Evolutionary conservation across 2,888 invertebrate species (phyloP).

Genomic region (Cheilosia pagana): DNA sequence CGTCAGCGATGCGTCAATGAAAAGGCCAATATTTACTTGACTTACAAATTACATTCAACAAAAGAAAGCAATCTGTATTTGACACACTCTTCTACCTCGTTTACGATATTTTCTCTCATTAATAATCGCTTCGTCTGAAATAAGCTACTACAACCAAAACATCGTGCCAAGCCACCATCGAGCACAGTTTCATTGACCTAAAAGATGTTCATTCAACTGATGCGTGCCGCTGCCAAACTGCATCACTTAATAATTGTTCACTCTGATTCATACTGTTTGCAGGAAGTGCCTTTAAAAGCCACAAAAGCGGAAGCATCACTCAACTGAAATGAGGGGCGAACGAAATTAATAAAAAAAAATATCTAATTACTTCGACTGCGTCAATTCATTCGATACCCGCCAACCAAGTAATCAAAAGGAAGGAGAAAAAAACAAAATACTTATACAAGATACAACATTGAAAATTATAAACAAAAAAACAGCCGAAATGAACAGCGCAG

Average conservation of each 20-base stretch:
- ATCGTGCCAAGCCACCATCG: not conserved
- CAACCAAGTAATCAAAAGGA: not conserved
- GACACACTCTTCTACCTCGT: no score
- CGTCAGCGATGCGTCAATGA: no score
- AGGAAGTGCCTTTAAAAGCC: conserved; percentile 27
- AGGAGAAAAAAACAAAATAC: no score
- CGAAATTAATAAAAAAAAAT: conserved; percentile 21
- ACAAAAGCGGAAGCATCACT: conserved; percentile 48
- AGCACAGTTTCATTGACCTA: conserved; percentile 30
- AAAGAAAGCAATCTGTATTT: no score
- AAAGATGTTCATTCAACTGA: conserved; percentile 41
- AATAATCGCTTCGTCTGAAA: no score
- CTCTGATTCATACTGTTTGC: conserved; percentile 17
- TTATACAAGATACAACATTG: conserved; percentile 26
- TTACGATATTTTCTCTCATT: no score
- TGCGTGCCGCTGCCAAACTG: conserved; percentile 33
- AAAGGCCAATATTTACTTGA: no score
- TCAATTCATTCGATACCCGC: conserved; percentile 19
- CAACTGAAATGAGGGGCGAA: conserved; percentile 18
- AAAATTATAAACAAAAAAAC: conserved; percentile 36
- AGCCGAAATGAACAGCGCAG: conserved; percentile 10
- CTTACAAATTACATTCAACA: no score
- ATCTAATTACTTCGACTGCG: conserved; percentile 29
- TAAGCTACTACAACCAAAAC: no score
- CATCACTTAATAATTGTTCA: conserved; percentile 14